Conservation (phyloP, 2,113 vertebrate genomes). For the Zapornia atra region DNA sequence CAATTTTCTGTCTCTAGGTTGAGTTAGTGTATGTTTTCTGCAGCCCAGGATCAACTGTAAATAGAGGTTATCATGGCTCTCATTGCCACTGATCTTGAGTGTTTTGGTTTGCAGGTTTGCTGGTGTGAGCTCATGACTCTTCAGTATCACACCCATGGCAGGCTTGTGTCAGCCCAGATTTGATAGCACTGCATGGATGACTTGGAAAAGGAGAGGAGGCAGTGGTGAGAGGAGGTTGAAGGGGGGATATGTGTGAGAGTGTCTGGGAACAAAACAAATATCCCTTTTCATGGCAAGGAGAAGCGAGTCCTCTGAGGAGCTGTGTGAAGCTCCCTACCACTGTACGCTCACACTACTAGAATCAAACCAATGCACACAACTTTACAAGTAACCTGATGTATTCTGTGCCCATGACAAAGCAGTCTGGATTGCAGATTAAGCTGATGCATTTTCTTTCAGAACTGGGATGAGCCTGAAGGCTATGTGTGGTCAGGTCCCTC, state of each 20-base stretch:
- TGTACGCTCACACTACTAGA: not conserved
- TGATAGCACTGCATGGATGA: not conserved
- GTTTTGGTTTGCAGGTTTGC: conserved; percentile 1
- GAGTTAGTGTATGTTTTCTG: not conserved
- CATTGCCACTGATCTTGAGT: not conserved
- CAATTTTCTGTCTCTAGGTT: not conserved
- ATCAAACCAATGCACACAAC: not conserved
- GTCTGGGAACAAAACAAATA: not conserved
- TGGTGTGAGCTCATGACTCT: not conserved
- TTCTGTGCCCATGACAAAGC: not conserved
- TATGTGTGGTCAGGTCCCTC: not conserved
- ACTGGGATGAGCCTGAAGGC: not conserved
- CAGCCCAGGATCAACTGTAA: not conserved
- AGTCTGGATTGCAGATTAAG: not conserved
- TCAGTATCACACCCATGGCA: not conserved
- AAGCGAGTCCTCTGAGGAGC: not conserved
- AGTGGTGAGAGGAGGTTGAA: not conserved
- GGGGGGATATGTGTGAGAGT: not conserved
- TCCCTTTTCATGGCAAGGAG: not conserved
- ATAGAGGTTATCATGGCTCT: not conserved
- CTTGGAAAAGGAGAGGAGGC: not conserved
- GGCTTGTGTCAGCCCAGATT: not conserved
- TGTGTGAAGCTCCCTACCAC: not conserved
- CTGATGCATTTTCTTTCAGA: not conserved
- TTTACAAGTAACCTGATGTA: not conserved